Evolutionary conservation across 2,113 vertebrate genomes (phyloP).

Genomic region (Corythoichthys haematopterus): DNA sequence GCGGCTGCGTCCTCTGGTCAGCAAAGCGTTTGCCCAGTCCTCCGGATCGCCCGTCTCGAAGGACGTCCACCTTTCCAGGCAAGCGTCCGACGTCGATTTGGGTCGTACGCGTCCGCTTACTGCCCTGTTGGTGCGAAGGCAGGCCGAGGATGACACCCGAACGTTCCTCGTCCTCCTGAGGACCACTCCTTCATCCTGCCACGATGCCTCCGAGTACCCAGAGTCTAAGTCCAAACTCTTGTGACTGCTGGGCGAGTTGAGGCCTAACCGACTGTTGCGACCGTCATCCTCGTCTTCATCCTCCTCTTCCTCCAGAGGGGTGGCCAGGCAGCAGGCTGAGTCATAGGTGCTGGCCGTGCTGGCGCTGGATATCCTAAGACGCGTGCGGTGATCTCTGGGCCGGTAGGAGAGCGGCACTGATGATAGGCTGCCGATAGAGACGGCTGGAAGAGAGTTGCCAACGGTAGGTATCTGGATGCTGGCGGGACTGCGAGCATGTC

Average conservation of each 20-base stretch:
- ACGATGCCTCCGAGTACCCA: conserved; percentile 87
- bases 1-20: conserved; percentile 87
- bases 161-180: conserved; percentile 71
- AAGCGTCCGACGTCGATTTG: conserved; percentile 85
- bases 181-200: conserved; percentile 80
- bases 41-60: conserved; percentile 74
- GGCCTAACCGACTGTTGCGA: conserved; percentile 54
- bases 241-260: conserved; percentile 75
- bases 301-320: conserved; percentile 73
- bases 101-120: conserved; percentile 70
- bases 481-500: conserved; percentile 28
- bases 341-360: conserved; percentile 81
- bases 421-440: conserved; percentile 58
- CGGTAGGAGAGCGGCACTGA: conserved; percentile 47
- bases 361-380: conserved; percentile 66
- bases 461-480: conserved; percentile 26
- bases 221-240: conserved; percentile 90
- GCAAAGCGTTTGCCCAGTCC: conserved; percentile 87
- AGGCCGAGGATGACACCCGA: conserved; percentile 71
- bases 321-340: conserved; percentile 82
- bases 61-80: conserved; percentile 86
- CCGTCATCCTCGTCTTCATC: conserved; percentile 43
- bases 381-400: conserved; percentile 55
- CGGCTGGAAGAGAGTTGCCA: conserved; percentile 51
- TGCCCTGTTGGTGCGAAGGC: conserved; percentile 56